Evolutionary conservation across 2,113 vertebrate species (phyloP), one percentile per base, ranked within the genome.

Genomic region (Steatornis caripensis): DNA sequence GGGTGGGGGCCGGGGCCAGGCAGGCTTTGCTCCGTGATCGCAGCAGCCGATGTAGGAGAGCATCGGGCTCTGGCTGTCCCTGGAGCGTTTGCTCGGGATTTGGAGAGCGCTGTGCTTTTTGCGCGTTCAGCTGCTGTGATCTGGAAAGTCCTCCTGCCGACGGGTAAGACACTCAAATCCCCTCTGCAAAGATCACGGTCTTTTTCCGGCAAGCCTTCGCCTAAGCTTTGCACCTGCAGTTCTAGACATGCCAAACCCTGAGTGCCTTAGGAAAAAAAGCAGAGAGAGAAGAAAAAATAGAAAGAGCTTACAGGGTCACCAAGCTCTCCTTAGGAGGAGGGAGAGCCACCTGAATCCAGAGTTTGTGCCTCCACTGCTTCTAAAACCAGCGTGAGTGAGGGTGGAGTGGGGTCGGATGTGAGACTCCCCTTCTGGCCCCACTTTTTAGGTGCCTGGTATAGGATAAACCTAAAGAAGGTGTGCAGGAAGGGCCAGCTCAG

Each of bases 21-120:
- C 48, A 39, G 51, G 30, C 3, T 49, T 34, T 58, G 81, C 49
- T 69, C 87, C 0, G 0, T 9, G 36, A 4, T 27, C 6, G 27
- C 57, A 58, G 75, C 53, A 85, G 46, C 74, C 36, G 15, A 41
- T 21, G 20, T 41, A 48, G 36, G 48, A 69, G 32, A 53, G 6
- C 27, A 21, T 34, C 3, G 0, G 64, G 85, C 14, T 87, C 61
- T 17, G 90, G 41, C 4, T n/a, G 30, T 53, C 53, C 77, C 88
- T 39, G 49, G 17, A 49, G 51, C 5, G 0, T 54, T 84, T 22
- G 5, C 18, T 34, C 4, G 8, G 75, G 37, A 5, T 72, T 23
- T 77, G 88, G 86, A 66, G 54, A n/a, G 26, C 49, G 2, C 53
- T 10, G n/a, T n/a, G 48, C 4, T 64, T 53, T 48, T 30, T 37